Base-by-base conservation (phyloP, 2,888 invertebrate genomes). In the Ophion ventricosus region DNA sequence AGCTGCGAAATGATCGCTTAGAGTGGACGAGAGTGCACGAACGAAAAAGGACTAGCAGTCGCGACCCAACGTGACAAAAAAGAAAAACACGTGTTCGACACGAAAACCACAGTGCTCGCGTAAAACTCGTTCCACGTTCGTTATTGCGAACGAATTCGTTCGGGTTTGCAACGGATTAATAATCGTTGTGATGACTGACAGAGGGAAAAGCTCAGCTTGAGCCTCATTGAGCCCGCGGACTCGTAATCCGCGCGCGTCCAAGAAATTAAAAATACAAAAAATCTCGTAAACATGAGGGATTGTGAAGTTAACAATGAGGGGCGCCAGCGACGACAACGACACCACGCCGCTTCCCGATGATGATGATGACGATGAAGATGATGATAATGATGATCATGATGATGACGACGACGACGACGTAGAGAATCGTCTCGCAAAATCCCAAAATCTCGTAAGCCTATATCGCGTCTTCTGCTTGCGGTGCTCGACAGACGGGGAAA, bases 391-490 rank as follows among this genome's bases (percentile, higher is more conserved):
- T 35, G 35, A 17, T 49, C 17, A 49, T 14, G 17, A 17, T 17
- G 49, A 49, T 7, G 40, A 5, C 8, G 3, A n/a, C n/a, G n/a
- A n/a, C n/a, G n/a, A n/a, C n/a, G n/a, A n/a, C n/a, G n/a, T n/a
- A n/a, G n/a, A 3, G 73, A 59, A 10, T 11, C 20, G 17, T 63
- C 14, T 14, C 49, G 57, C 11, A 70, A 59, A 54, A 63, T 49
- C 11, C 4, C 20, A 49, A 56, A 79, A 72, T 79, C 72, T 43
- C 40, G 40, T 40, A 40, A 79, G 63, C 17, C 49, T 49, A 10
- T 10, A 14, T 14, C 4, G 14, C 17, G 49, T 14, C 49, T 35
- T 35, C 35, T 5, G 35, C 35, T 35, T 35, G 35, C 17, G 49
- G 14, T 49, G 17, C n/a, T n/a, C 49, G 17, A 49, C 14, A 14